These are phyloP conservation scores for Eilema griseolum DNA, from an alignment of 2,888 invertebrate genomes.

Conservation along the genomic window DNA sequence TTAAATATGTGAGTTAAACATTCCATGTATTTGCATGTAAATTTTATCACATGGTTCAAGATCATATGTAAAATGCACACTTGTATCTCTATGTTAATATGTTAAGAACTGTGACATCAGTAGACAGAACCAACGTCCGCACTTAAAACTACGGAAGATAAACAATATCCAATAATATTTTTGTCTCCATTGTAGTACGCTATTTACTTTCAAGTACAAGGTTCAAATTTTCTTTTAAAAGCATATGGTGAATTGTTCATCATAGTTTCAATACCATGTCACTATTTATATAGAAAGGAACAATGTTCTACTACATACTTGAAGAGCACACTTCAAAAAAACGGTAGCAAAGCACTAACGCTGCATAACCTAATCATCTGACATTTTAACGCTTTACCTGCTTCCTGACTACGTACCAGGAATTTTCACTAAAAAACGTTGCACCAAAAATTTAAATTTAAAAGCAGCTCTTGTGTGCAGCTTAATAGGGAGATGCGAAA, in stretches of 20 bases:
- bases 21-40: not conserved
- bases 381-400: not conserved
- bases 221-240: no score
- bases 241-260: not conserved
- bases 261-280: not conserved
- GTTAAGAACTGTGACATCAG: no score
- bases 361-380: not conserved
- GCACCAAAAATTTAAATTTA: not conserved
- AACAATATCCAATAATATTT: no score
- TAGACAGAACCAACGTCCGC: no score
- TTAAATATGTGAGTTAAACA: constrained; percentile 10
- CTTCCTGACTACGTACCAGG: not conserved
- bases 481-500: not conserved
- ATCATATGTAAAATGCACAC: no score
- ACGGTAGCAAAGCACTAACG: not conserved
- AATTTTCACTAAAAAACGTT: not conserved
- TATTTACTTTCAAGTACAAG: no score
- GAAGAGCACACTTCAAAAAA: not conserved
- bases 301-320: not conserved
- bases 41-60: not conserved
- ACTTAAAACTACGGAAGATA: no score
- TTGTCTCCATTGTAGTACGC: no score
- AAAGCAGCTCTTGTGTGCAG: not conserved
- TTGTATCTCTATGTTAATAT: not conserved
- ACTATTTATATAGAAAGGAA: not conserved